Base-by-base conservation (phyloP, 2,888 invertebrate species). In the Ditula angustiorana region DNA sequence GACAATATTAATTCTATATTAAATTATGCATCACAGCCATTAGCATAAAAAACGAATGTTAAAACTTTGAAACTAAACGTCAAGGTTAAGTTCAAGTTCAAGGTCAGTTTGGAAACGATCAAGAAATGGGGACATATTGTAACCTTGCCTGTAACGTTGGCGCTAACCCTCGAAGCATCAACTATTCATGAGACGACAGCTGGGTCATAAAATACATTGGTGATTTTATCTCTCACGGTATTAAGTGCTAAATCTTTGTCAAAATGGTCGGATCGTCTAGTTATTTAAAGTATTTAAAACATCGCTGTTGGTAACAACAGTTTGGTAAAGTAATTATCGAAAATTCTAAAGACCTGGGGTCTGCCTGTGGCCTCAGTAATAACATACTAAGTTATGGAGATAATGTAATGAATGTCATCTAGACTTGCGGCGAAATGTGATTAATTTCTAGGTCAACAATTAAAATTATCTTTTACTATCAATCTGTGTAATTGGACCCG, bases 141-240 rank as follows among this genome's bases (percentile, higher is more conserved):
- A 35, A 53, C 53, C 53, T 59, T 59, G 28, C 19, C 21, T 30
- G 33, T 28, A 58, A 19, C 50, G 55, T 58, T 52, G 50, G 50
- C 59, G 59, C 52, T 59, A 53, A 37, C 35, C 52, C 44, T 33
- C 46, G 57, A 44, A 35, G 52, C 35, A 59, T 64, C 46, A 58
- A 58, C 52, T 57, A 59, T 59, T 64, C 59, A 64, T 59, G 64
- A 59, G 53, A 64, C 41, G 37, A 53, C 64, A 59, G 64, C 64
- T 59, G 59, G 64, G 35, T 53, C 16, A 59, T 64, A 59, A 64
- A 64, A 59, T 28, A 59, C 46, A 64, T 16, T 35, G 33, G 44
- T 30, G 26, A 33, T 46, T 47, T 64, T 37, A 28, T 59, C 26
- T 35, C 13, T n/a, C 35, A 21, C 24, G 46, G 64, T 59, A 59